Evolutionary conservation across 2,113 vertebrate genomes (phyloP).

Genomic region (Lontra canadensis): DNA sequence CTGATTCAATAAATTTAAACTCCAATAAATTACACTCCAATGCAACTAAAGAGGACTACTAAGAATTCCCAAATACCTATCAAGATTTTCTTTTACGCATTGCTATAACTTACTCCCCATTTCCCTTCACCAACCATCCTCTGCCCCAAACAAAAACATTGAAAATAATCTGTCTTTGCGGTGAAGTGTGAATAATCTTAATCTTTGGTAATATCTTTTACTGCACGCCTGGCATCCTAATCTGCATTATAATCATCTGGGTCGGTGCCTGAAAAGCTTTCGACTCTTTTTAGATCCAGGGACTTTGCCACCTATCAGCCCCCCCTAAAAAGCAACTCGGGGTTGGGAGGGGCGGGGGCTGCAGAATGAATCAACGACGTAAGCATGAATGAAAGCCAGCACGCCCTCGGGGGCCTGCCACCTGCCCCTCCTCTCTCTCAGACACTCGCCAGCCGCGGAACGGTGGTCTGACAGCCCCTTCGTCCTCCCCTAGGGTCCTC

Average conservation of each 20-base stretch:
- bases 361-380: background rate
- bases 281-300: background rate
- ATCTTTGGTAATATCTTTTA: background rate
- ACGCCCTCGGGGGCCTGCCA: background rate
- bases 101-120: background rate
- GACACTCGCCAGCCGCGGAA: background rate
- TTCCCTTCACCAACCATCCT: background rate
- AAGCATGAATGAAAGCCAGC: background rate
- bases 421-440: background rate
- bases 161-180: background rate
- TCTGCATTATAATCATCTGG: background rate
- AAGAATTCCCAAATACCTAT: background rate
- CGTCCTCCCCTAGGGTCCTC: background rate
- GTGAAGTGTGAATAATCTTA: background rate
- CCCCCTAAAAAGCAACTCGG: background rate
- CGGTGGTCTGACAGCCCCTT: fast-evolving
- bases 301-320: background rate
- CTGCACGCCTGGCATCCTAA: background rate
- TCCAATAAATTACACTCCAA: background rate
- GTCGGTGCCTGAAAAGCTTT: background rate
- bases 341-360: background rate
- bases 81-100: background rate
- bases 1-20: background rate
- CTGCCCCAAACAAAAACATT: background rate
- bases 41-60: background rate